Conservation (phyloP, 2,797 vertebrate species). For the Neostethus bicornis region DNA sequence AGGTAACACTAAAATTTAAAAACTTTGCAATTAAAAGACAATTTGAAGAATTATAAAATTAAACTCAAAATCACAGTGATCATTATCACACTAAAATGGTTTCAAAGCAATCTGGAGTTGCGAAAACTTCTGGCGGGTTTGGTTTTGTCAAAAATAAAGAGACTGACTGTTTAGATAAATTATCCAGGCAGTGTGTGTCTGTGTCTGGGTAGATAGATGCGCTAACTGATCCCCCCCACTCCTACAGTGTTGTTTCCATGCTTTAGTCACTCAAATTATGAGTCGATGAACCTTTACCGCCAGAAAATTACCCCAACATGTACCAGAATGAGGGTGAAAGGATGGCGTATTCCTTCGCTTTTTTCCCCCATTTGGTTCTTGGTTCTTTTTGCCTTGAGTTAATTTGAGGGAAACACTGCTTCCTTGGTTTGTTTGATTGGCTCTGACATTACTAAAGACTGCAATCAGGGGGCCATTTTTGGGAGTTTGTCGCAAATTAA, state of each 20-base stretch:
- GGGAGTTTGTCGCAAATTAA: conserved; percentile 82
- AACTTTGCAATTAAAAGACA: conserved; percentile 50
- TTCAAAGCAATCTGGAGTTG: conserved; percentile 54
- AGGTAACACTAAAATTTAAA: conserved; percentile 55
- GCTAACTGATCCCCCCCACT: conserved; percentile 70
- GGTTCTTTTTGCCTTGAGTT: conserved; percentile 68
- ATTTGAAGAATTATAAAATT: conserved; percentile 24
- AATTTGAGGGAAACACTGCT: conserved; percentile 83
- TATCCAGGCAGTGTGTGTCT: conserved; percentile 83
- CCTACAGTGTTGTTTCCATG: conserved; percentile 76
- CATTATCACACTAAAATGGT: conserved; percentile 68
- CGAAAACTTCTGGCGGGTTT: conserved; percentile 58
- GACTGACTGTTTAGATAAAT: conserved; percentile 81
- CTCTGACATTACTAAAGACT: conserved; percentile 84
- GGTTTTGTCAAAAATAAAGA: conserved; percentile 73
- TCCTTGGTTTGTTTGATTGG: conserved; percentile 82
- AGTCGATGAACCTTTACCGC: conserved; percentile 84
- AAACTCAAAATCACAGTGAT: conserved; percentile 62
- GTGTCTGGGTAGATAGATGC: conserved; percentile 67
- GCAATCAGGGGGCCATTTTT: conserved; percentile 83
- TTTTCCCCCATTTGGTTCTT: conserved; percentile 66
- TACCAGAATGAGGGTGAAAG: conserved; percentile 69
- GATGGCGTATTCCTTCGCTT: conserved; percentile 63
- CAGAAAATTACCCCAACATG: conserved; percentile 81
- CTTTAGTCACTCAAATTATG: conserved; percentile 84